Percentiles rank a stretch among this genome's conserved stretches.
phyloP scores from a whole-genome alignment of 2,113 vertebrate genomes.

The Heliornis fulica region DNA sequence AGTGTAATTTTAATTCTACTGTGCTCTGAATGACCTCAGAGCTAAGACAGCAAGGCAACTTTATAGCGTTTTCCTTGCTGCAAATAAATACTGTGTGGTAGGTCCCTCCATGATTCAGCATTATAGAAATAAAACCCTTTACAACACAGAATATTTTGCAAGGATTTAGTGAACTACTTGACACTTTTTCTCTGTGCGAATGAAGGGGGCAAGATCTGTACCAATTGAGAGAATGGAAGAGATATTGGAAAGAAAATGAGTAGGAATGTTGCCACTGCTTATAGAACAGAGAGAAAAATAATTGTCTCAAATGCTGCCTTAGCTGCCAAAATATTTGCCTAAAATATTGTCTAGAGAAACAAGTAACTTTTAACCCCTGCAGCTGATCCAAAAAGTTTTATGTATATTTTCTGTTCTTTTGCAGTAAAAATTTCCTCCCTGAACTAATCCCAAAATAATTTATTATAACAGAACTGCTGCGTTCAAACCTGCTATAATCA shows the following conservation, averaged over 20 bases:
- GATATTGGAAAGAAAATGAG: background rate
- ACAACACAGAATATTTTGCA: background rate
- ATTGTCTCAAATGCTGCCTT: background rate
- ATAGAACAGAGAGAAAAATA: background rate
- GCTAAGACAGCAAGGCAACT: background rate
- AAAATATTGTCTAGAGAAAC: background rate
- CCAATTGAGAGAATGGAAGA: background rate
- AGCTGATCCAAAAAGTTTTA: background rate
- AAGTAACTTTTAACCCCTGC: background rate
- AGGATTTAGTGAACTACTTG: background rate
- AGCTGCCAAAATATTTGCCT: background rate
- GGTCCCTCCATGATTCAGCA: background rate
- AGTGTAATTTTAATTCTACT: slow-evolving; percentile 23
- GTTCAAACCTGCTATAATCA: background rate
- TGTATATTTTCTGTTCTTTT: background rate
- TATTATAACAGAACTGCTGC: background rate
- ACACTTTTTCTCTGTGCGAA: no score
- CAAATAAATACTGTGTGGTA: background rate
- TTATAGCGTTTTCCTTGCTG: background rate
- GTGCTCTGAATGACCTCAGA: background rate
- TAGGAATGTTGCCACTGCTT: background rate
- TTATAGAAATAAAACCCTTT: background rate
- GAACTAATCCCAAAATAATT: background rate
- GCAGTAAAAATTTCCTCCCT: background rate
- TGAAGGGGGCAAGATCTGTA: background rate